Evolutionary conservation across 2,888 invertebrate species (phyloP).

Genomic region (Pomacea canaliculata): DNA sequence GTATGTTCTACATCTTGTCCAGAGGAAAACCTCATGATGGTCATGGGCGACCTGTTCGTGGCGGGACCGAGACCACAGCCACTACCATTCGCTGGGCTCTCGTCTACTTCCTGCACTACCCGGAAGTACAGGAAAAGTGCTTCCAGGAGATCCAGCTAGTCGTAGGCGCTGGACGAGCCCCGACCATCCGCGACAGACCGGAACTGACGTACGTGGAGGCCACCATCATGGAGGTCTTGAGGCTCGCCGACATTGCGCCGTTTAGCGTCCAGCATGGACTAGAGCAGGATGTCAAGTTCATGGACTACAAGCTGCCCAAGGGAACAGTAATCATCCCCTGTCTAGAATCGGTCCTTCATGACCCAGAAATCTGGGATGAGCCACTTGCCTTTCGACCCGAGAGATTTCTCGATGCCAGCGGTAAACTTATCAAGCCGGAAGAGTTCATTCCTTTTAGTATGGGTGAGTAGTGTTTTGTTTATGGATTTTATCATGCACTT

Average conservation of each 20-base stretch:
- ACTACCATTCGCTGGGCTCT: slow-evolving; percentile 88
- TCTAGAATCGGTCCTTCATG: slow-evolving; percentile 37
- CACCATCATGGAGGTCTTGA: slow-evolving; percentile 43
- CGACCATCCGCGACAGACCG: slow-evolving; percentile 28
- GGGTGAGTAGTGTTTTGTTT: background rate
- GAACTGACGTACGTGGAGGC: slow-evolving; percentile 43
- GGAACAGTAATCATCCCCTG: slow-evolving; percentile 38
- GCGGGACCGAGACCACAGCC: slow-evolving; percentile 78
- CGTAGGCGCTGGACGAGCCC: slow-evolving; percentile 51
- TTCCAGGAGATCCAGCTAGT: slow-evolving; percentile 44
- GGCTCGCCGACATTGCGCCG: slow-evolving; percentile 45
- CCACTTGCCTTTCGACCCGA: slow-evolving; percentile 29
- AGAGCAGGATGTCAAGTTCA: slow-evolving; percentile 39
- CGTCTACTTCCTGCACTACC: slow-evolving; percentile 83
- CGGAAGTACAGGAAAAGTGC: slow-evolving; percentile 71
- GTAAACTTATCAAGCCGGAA: slow-evolving; percentile 24
- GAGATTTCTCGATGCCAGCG: slow-evolving; percentile 36
- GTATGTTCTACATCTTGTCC: background rate
- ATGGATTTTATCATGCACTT: too few species aligned
- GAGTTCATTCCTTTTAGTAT: slow-evolving; percentile 29
- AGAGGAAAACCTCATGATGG: background rate
- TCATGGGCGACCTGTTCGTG: too few species aligned
- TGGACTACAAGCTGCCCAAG: slow-evolving; percentile 52
- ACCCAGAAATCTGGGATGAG: slow-evolving; percentile 31
- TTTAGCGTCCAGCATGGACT: slow-evolving; percentile 37